Evolutionary conservation across 2,888 invertebrate genomes (phyloP).

Genomic region (Zaprionus obscuricornis): DNA sequence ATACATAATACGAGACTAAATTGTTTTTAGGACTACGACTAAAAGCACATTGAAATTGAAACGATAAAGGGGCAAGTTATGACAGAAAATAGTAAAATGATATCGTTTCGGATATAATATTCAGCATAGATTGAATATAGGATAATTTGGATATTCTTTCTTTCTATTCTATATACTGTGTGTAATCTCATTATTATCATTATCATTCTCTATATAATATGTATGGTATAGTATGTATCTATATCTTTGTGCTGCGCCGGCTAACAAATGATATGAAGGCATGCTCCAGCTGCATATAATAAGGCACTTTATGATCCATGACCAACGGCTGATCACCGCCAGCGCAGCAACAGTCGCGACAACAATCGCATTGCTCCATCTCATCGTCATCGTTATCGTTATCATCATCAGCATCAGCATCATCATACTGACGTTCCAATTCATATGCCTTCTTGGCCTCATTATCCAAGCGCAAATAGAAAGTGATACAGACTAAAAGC

Average conservation of each 20-base stretch:
- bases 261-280: slow-evolving; percentile 73
- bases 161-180: too few species aligned
- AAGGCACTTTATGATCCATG: slow-evolving; percentile 56
- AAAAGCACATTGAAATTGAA: slow-evolving; percentile 62
- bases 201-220: too few species aligned
- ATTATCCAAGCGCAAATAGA: slow-evolving; percentile 85
- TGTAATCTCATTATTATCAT: too few species aligned
- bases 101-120: too few species aligned
- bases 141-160: too few species aligned
- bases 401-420: slow-evolving; percentile 21
- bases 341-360: slow-evolving; percentile 55
- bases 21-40: slow-evolving; percentile 42
- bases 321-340: slow-evolving; percentile 49
- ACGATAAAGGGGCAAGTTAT: too few species aligned
- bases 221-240: slow-evolving; percentile 35
- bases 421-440: slow-evolving; percentile 47
- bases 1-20: slow-evolving; percentile 6
- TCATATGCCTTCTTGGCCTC: slow-evolving; percentile 69
- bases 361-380: slow-evolving; percentile 62
- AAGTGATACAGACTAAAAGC: slow-evolving; percentile 85
- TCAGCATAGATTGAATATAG: too few species aligned
- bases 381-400: slow-evolving; percentile 27
- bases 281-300: slow-evolving; percentile 69
- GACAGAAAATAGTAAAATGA: too few species aligned
- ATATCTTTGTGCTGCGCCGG: slow-evolving; percentile 72